Conservation (phyloP, 2,888 invertebrate genomes). For the Sesia apiformis region DNA sequence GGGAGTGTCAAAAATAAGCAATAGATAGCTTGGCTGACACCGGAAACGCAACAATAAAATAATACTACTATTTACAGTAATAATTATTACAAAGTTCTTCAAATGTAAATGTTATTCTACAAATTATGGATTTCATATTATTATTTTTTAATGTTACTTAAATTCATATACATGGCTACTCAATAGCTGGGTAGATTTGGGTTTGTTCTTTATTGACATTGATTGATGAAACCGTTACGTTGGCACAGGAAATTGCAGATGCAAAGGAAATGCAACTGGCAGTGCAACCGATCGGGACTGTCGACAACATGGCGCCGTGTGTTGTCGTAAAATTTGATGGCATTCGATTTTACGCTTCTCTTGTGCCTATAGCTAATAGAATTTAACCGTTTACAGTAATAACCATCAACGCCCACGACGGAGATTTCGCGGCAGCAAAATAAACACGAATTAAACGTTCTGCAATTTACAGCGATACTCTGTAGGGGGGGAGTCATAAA, state of each 20-base stretch:
- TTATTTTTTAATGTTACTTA: no score
- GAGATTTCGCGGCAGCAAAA: constrained; percentile 11
- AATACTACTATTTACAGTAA: no score
- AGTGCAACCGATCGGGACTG: constrained; percentile 46
- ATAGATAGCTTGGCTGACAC: no score
- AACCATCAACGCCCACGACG: constrained; percentile 19
- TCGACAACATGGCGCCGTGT: constrained; percentile 50
- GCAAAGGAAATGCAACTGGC: constrained; percentile 40
- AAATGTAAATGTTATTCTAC: no score
- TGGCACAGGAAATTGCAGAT: neutral
- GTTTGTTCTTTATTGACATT: neutral
- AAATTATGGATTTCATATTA: no score
- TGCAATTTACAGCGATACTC: neutral
- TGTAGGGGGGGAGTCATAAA: no score
- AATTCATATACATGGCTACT: no score
- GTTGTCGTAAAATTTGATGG: constrained; percentile 60
- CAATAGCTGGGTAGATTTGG: constrained; percentile 4
- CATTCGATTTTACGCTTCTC: constrained; percentile 30
- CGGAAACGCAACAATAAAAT: no score
- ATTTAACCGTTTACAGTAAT: constrained; percentile 18
- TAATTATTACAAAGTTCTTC: no score
- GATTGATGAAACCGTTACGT: neutral
- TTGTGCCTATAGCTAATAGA: constrained; percentile 3
- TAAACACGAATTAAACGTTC: constrained; percentile 8
- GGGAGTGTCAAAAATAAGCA: no score